Base-by-base conservation (phyloP, 1,140 invertebrate species). In the Ceratina calcarata region DNA sequence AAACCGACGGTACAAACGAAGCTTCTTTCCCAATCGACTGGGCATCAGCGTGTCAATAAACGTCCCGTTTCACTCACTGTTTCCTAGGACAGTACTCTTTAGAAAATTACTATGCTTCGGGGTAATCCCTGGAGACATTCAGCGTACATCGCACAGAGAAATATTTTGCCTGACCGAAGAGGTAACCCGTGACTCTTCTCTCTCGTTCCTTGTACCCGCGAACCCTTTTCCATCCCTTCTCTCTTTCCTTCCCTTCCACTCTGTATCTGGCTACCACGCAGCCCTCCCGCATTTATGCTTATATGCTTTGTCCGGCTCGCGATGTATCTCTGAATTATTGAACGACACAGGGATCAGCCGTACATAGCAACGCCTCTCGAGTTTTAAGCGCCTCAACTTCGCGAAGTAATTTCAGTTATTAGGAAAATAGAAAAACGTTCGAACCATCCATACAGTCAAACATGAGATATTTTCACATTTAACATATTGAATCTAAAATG, bases 81-180 rank as follows among this genome's bases (percentile, higher is more conserved):
- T 61, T 69, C 57, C 62, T 55, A 72, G 76, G 71, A 75, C 74
- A 67, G 62, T 66, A 81, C 75, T 77, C 78, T 86, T 85, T 76
- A 61, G 66, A 57, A 78, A 82, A 85, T 79, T 76, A 62, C 77
- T 45, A 51, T n/a, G 61, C 27, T 66, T 24, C 71, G 37, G 81
- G 62, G 27, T 67, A 84, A 75, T 83, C 76, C 80, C 85, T 66
- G 45, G 84, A 73, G 85, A 80, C 77, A 78, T 81, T 83, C 78
- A 53, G 53, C 66, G 67, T 84, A 80, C 78, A 83, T 84, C 81
- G 80, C 85, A 61, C 53, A 72, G 87, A 88, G 89, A 90, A 89
- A 90, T 90, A 90, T 90, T 90, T 89, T 85, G 87, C 84, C 87
- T 78, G 88, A 74, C 79, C 84, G 81, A 86, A 86, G 82, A 88